These are phyloP conservation scores for Drosophila incognita DNA, from an alignment of 2,888 invertebrate species.

Conservation along the genomic window DNA sequence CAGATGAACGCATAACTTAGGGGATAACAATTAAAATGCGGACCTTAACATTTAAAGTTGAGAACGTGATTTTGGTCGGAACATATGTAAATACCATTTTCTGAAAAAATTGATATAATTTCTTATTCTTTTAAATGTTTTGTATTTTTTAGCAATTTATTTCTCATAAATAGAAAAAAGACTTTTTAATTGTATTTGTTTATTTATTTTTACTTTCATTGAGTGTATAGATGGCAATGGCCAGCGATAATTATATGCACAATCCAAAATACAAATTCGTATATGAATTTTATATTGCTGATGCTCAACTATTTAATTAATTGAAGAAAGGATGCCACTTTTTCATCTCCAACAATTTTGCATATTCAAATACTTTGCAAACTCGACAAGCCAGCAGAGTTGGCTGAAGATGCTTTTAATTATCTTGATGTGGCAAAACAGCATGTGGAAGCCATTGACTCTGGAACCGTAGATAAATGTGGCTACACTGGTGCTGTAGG, in stretches of 20 bases:
- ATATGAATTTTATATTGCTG: slow-evolving; percentile 17
- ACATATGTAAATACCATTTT: neutral
- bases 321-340: neutral
- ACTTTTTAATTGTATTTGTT: neutral
- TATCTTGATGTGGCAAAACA: slow-evolving; percentile 63
- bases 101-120: neutral
- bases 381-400: slow-evolving; percentile 15
- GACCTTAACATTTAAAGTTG: neutral
- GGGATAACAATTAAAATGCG: neutral
- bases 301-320: slow-evolving; percentile 36
- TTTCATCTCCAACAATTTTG: slow-evolving; percentile 18
- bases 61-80: too few relatives aligned
- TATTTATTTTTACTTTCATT: neutral
- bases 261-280: neutral
- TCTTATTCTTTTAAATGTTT: neutral
- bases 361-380: slow-evolving; percentile 42
- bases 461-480: slow-evolving; percentile 33
- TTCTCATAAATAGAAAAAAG: neutral
- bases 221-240: neutral
- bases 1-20: slow-evolving; percentile 11
- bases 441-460: slow-evolving; percentile 66
- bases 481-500: neutral
- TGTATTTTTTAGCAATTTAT: neutral
- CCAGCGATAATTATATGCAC: neutral
- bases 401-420: slow-evolving; percentile 56